Base-by-base conservation (phyloP, 2,797 vertebrate species). In the Bradypus variegatus region DNA sequence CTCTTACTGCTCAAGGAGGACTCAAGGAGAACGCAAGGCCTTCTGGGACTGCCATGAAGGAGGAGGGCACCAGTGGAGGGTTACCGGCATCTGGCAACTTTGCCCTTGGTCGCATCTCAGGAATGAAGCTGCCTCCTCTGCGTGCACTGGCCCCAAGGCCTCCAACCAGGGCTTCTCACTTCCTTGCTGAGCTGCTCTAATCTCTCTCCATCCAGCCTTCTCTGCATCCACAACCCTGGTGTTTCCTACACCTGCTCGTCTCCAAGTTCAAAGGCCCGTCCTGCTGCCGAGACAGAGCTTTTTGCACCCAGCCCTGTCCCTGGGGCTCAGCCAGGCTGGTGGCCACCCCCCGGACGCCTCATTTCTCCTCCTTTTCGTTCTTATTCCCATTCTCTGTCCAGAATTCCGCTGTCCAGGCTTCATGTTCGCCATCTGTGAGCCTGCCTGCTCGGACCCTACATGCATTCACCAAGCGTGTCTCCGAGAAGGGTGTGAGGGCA, bases 111-210 rank as follows among this genome's bases (percentile, higher is more conserved):
- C 2, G 1, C 14, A 18, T 62, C 75, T 50, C 33, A 58, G 41
- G 41, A 45, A 45, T 4, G 41, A 14, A 50, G 50, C 50, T 50
- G 50, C 50, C 29, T 67, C 3, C 27, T 60, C 81, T 48, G 76
- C 48, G 21, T 64, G 64, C 38, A 27, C 12, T 6, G 0, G 13
- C 4, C 60, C 70, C 7, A 18, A 0, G 31, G 60, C 70, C 45
- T 87, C 53, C 53, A 41, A 0, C 2, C 3, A 2, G n/a, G 16
- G 18, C 41, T 53, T 79, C 81, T 76, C 3, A 15, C 64, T 58
- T 90, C n/a, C n/a, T 19, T 82, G 41, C n/a, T 21, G 21, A 64
- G 50, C 41, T 38, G 60, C 41, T 62, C 25, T 11, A 16, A 19
- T 1, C 1, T 48, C 65, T 76, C 19, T 85, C 23, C 10, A 4